Conservation (phyloP, 2,888 invertebrate species). For the Callinectes sapidus region DNA sequence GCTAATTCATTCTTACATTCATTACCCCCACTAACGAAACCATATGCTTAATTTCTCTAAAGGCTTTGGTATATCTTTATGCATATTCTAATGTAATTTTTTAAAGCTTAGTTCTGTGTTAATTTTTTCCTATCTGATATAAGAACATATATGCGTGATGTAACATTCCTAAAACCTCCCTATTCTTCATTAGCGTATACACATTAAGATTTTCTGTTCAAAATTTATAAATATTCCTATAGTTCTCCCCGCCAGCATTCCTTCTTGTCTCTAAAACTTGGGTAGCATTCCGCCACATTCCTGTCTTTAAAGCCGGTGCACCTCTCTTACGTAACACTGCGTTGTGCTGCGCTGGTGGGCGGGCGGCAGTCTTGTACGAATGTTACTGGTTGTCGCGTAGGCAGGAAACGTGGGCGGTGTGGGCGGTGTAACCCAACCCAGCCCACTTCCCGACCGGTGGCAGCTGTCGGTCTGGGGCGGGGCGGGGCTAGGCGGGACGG, state of each 20-base stretch:
- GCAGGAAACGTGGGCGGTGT: slow-evolving; percentile 30
- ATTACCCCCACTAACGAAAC: background rate
- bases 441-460: slow-evolving; percentile 28
- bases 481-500: background rate
- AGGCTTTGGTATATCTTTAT: too few relatives aligned
- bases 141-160: background rate
- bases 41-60: too few relatives aligned
- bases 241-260: background rate
- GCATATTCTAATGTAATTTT: background rate
- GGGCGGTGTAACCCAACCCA: slow-evolving; percentile 1
- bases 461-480: slow-evolving; percentile 1
- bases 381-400: background rate
- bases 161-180: background rate
- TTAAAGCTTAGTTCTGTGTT: background rate
- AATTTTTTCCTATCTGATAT: background rate
- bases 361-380: background rate
- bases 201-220: background rate
- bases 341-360: background rate
- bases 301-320: background rate
- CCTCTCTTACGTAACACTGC: background rate
- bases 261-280: background rate
- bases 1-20: background rate
- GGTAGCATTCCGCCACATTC: background rate
- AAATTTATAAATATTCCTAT: background rate
- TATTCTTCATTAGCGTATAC: background rate